Evolutionary conservation across 2,888 invertebrate species (phyloP).

Genomic region (Ametastegia equiseti): DNA sequence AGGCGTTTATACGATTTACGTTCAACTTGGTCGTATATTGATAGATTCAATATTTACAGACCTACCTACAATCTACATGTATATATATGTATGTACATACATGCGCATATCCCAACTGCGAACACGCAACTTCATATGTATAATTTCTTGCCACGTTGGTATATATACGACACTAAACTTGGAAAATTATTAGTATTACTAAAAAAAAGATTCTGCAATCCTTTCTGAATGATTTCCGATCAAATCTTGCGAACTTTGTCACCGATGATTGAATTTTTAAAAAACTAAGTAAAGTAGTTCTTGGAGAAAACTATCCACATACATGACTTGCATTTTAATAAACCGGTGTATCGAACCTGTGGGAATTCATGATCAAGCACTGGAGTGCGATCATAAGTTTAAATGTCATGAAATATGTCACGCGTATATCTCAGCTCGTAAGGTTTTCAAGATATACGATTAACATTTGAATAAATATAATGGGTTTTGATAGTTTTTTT

Average conservation of each 20-base stretch:
- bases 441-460: slow-evolving; percentile 35
- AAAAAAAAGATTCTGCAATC: not conserved
- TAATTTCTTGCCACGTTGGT: not conserved
- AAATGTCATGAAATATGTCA: slow-evolving; percentile 32
- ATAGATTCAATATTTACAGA: slow-evolving; percentile 34
- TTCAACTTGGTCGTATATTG: slow-evolving; percentile 28
- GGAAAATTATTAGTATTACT: too few relatives aligned
- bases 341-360: not conserved
- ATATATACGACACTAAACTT: slow-evolving; percentile 1
- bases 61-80: slow-evolving; percentile 24
- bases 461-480: slow-evolving; percentile 24
- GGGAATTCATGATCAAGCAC: slow-evolving; percentile 23
- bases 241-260: not conserved
- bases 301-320: not conserved
- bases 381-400: not conserved
- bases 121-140: slow-evolving; percentile 8
- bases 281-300: not conserved
- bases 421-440: not conserved
- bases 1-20: slow-evolving; percentile 5
- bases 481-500: not conserved
- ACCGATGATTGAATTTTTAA: not conserved
- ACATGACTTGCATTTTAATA: not conserved
- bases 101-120: not conserved
- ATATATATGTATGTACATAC: too few relatives aligned
- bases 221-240: not conserved